These are phyloP conservation scores for Steatocranus sp. DNA, from an alignment of 2,797 vertebrate genomes.

Conservation along the genomic window DNA sequence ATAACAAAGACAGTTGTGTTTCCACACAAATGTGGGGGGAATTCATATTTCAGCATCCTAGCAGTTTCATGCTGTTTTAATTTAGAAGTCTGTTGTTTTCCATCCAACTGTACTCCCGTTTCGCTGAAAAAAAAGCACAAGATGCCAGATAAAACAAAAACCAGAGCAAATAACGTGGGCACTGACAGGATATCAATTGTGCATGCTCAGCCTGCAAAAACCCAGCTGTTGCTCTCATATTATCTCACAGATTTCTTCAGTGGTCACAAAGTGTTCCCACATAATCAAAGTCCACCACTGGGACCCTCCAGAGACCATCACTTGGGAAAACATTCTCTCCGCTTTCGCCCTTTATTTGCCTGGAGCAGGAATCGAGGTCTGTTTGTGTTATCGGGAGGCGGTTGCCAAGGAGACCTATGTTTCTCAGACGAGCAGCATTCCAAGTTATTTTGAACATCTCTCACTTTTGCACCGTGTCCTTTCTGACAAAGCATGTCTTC, in stretches of 20 bases:
- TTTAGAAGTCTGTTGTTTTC: background rate
- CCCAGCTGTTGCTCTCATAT: conserved; percentile 58
- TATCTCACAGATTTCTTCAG: conserved; percentile 58
- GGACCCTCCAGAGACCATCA: conserved; percentile 52
- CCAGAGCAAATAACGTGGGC: background rate
- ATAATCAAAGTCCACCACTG: conserved; percentile 51
- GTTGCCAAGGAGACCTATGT: conserved; percentile 62
- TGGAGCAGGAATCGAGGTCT: conserved; percentile 50
- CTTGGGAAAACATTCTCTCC: conserved; percentile 73
- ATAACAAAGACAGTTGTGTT: background rate
- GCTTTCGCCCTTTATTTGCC: conserved; percentile 33
- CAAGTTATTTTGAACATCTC: conserved; percentile 60
- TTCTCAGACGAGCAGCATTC: conserved; percentile 70
- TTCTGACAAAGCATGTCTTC: background rate
- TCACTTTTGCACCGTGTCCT: conserved; percentile 7
- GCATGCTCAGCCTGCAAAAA: conserved; percentile 15
- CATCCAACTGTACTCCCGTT: background rate
- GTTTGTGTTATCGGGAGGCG: conserved; percentile 69
- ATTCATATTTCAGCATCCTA: background rate
- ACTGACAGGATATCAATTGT: conserved; percentile 7
- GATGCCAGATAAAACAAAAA: background rate
- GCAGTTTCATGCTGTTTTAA: background rate
- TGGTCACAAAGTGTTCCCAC: conserved; percentile 66
- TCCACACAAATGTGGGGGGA: background rate
- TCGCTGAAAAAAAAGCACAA: background rate